Base-by-base conservation (phyloP, 2,113 vertebrate species). In the Chroicocephalus ridibundus region DNA sequence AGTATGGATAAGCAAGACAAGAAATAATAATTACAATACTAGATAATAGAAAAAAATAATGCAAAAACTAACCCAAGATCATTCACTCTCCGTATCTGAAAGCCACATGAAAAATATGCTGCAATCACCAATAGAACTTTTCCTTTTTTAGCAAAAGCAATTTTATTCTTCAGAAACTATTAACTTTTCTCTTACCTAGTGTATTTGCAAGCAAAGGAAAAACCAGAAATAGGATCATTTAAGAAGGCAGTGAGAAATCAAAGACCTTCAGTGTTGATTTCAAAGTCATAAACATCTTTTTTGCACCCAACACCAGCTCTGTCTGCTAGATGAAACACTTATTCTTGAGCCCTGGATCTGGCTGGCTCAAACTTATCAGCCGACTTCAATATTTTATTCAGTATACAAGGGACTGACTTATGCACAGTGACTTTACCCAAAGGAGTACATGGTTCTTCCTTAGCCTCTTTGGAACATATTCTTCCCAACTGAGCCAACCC, bases 351-450 rank as follows among this genome's bases (percentile, higher is more conserved):
- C 49, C 94, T 82, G 66, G 89, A 97, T 97, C 93, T 84, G n/a
- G 57, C 46, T 86, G 86, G 46, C 75, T 90, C 74, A n/a, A 80
- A 96, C 44, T 81, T 78, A 91, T 74, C 83, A 82, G 68, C 46
- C 91, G 69, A 66, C 36, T 94, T 94, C 90, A 93, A 47, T 95
- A 97, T 92, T 97, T 96, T 94, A 96, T 89, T 94, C 83, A 90
- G 76, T 92, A 90, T 83, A 86, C 55, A 72, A 90, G 72, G 65
- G 72, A 92, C 74, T 88, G 91, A 94, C 62, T 46, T 96, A 91
- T 84, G 40, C 78, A 83, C 75, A 47, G 52, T 86, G 96, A 95
- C 94, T 97, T 96, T 96, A 88, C 81, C 61, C 49, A 47, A 87
- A 92, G 72, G 88, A 91, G 64, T 90, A 96, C 75, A 95, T 17